Percentiles rank a stretch among this genome's conserved stretches.
Conservation (phyloP, 2,113 vertebrate genomes). For the Xiphias gladius region DNA sequence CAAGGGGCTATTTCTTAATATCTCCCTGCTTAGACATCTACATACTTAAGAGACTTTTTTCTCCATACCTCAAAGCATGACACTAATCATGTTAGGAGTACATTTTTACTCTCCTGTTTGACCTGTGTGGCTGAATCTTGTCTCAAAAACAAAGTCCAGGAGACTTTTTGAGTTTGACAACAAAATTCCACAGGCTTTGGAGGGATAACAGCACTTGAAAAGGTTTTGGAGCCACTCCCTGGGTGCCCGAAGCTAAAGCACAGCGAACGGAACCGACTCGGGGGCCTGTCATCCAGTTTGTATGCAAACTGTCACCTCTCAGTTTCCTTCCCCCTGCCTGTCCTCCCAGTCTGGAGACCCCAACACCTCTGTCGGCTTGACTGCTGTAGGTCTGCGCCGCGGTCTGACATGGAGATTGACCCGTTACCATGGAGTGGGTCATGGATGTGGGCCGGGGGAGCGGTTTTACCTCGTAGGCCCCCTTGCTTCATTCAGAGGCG, state of each 20-base stretch:
- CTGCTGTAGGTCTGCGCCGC: constrained; percentile 51
- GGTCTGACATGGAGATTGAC: constrained; percentile 61
- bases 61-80: background rate
- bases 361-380: constrained; percentile 48
- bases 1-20: background rate
- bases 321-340: constrained; percentile 21
- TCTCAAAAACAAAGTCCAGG: constrained; percentile 40
- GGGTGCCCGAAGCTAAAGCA: constrained; percentile 44
- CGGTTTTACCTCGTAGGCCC: constrained; percentile 60
- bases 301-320: constrained; percentile 61
- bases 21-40: background rate
- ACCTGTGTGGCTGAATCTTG: background rate
- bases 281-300: constrained; percentile 47
- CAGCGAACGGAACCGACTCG: constrained; percentile 26
- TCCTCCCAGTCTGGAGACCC: constrained; percentile 39
- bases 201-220: constrained; percentile 51
- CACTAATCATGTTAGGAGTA: background rate
- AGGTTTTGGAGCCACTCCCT: constrained; percentile 46
- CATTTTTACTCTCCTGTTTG: background rate
- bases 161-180: constrained; percentile 44
- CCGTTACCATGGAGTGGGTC: constrained; percentile 76
- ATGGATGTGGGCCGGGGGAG: constrained; percentile 48
- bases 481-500: constrained; percentile 53
- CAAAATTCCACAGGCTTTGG: constrained; percentile 65
- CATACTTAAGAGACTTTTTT: background rate